Conservation (phyloP, 2,888 invertebrate species). For the Barypeithes pellucidus region DNA sequence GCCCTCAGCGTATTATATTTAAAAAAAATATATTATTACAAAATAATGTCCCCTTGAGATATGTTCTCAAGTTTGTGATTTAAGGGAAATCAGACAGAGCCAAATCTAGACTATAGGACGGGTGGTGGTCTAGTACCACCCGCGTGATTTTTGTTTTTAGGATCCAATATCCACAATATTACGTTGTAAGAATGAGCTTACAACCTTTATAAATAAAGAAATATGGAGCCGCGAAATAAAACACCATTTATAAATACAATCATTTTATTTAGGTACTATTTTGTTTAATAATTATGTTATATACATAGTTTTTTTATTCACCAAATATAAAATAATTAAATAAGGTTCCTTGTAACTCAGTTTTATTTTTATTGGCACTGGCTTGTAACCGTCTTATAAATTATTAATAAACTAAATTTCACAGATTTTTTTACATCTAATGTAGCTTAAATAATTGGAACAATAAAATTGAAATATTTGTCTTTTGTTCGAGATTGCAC, state of each 20-base stretch:
- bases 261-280: constrained; percentile 65
- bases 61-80: no score
- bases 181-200: no score
- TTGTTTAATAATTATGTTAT: constrained; percentile 60
- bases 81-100: no score
- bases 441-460: constrained; percentile 15
- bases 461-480: constrained; percentile 36
- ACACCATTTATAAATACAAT: constrained; percentile 65
- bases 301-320: constrained; percentile 65
- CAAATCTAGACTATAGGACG: no score
- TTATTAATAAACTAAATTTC: constrained; percentile 28
- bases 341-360: constrained; percentile 53
- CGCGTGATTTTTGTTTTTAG: no score
- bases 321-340: constrained; percentile 63
- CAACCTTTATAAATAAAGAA: no score
- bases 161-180: no score
- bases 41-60: no score
- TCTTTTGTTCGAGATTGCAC: constrained; percentile 51
- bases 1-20: no score
- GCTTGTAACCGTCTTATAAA: constrained; percentile 26
- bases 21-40: no score
- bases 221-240: constrained; percentile 37
- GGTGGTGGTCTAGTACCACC: no score
- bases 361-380: constrained; percentile 60
- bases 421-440: constrained; percentile 29